Base-by-base conservation (phyloP, 2,888 invertebrate species). In the Andrena flavipes region DNA sequence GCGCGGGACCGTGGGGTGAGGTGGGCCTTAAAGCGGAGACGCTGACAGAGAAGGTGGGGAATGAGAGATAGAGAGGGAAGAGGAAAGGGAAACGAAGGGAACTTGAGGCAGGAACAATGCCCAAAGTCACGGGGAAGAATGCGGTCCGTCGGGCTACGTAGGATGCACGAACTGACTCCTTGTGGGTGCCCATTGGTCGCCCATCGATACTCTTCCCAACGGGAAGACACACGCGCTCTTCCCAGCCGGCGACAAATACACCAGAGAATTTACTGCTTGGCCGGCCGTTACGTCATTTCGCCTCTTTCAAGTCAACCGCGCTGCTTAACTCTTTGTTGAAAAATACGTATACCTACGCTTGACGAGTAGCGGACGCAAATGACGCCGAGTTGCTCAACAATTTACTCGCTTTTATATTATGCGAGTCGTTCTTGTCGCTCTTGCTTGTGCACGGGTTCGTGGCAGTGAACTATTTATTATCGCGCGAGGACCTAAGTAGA, bases 71-170 rank as follows among this genome's bases (percentile, higher is more conserved):
- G 84, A 77, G 76, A 83, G 77, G 82, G 84, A 84, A 70, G 87
- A 85, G 77, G 76, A 78, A 82, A 87, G 87, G 81, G 79, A 80
- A 84, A 73, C 72, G 76, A 83, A 85, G 88, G 85, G 89, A 89
- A 82, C 72, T 87, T 75, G 79, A 72, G 80, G 23, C 82, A 89
- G 90, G 92, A 93, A 94, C 94, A 94, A 94, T 94, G 94, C 93
- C 93, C 92, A 91, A 88, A 88, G 89, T 93, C 92, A 92, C 90
- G 91, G 90, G 91, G 90, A 93, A 94, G 93, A 94, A 94, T 94
- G 93, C 91, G 92, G 93, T 93, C 93, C 93, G 94, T 93, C 93
- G 93, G 93, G 92, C 90, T 87, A 88, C 90, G 82, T 33, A 80
- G 84, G 81, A 87, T 84, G 85, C 86, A 87, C 81, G 84, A 81